Evolutionary conservation across 2,797 vertebrate species (phyloP), one percentile per base, ranked within the genome.

Genomic region (Periophthalmus magnuspinnatus): DNA sequence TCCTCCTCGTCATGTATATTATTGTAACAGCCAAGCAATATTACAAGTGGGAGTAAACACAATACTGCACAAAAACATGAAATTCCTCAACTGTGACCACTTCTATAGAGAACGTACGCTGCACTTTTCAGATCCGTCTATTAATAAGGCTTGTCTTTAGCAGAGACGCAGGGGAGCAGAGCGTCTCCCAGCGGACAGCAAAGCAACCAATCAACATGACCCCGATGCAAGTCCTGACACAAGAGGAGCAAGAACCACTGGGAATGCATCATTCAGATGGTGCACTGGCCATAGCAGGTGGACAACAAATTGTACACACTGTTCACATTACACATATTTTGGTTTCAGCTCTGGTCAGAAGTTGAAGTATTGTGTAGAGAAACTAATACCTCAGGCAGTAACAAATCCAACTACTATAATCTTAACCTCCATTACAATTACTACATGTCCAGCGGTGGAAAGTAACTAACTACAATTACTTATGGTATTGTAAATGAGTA

Each of bases 151-250:
- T 48, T 64, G 41, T 47, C 38, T 24, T 64, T 55, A 22, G 34
- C 16, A 22, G 66, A 55, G 50, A 58, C 66, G 6, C 63, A 1
- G 63, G 63, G 63, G 63, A 65, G 45, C 47, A 32, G 45, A 65
- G 63, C 38, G 22, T 50, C 63, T 65, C 63, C 63, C 63, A 50
- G 63, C 24, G 63, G 63, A 65, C 45, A 32, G 63, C 24, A 24
- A 24, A 65, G 63, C 17, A 19, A 65, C 63, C 63, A 65, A 65
- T 65, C 63, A 65, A 50, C 63, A 33, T 65, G 63, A 65, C 63
- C 63, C 24, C 63, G 19, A 65, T 65, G 63, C 63, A 33, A 24
- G 45, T 48, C 45, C 63, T 33, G 63, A 65, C 63, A 65, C 63
- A 65, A 65, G 45, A 65, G 63, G 63, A 65, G 45, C 63, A 65